A percentile compares a stretch with the other conserved stretches of the same genome.
These are phyloP conservation scores for Lasaia peninsularis DNA, from an alignment of 1,140 invertebrate genomes.

Conservation along the genomic window DNA sequence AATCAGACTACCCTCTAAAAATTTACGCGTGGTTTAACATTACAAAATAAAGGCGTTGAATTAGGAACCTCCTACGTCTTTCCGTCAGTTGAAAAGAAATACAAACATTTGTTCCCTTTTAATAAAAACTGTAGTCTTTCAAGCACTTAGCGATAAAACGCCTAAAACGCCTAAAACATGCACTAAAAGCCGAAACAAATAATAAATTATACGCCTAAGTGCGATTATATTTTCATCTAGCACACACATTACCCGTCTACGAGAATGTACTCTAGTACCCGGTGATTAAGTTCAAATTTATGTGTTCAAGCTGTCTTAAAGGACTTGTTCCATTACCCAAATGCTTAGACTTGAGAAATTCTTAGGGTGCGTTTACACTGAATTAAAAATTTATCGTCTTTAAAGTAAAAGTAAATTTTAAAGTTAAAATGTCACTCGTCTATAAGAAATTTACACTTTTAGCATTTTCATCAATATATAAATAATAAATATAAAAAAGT, in stretches of 20 bases:
- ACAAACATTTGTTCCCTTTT: no score
- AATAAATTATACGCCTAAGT: constrained; percentile 40
- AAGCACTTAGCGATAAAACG: neutral
- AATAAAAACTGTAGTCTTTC: neutral
- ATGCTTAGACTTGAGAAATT: constrained; percentile 3
- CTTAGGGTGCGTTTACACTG: constrained; percentile 3
- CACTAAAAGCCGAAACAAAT: constrained; percentile 38
- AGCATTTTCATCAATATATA: no score
- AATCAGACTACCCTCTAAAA: no score
- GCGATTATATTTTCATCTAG: constrained; percentile 29
- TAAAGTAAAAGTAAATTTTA: no score
- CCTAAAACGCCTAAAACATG: constrained; percentile 26
- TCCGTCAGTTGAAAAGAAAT: no score
- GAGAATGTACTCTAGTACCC: neutral
- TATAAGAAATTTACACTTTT: no score
- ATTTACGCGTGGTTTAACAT: no score
- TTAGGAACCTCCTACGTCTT: no score
- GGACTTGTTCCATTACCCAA: constrained; percentile 8
- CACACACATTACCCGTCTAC: neutral
- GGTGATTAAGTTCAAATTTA: constrained; percentile 9
- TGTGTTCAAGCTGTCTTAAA: constrained; percentile 1
- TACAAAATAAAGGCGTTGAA: no score
- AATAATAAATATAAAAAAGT: no score
- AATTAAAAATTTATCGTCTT: neutral
- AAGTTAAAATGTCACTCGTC: no score